Percentiles rank a stretch among this genome's conserved stretches.
Evolutionary conservation across 2,113 vertebrate species (phyloP).

Genomic region (Phalacrocorax carbo): DNA sequence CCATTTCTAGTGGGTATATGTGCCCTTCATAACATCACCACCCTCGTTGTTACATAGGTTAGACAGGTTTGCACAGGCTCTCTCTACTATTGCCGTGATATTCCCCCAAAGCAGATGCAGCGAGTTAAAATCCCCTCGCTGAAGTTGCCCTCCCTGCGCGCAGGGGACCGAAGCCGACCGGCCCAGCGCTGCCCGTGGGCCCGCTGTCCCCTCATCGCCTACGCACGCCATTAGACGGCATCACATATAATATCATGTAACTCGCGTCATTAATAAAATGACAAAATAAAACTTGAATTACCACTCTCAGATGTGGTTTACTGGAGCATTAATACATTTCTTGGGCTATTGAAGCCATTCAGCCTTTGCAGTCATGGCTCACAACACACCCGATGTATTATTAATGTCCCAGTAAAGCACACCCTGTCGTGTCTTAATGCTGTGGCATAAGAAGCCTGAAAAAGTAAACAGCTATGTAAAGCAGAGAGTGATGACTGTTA

Average conservation of each 20-base stretch:
- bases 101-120: not conserved
- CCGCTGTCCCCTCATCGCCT: not conserved
- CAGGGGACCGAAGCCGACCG: not conserved
- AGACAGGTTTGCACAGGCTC: not conserved
- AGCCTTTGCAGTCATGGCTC: conserved; percentile 72
- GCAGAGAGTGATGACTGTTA: conserved; percentile 39
- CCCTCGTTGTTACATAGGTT: not conserved
- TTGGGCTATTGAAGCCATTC: conserved; percentile 66
- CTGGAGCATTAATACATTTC: conserved; percentile 65
- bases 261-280: conserved; percentile 66
- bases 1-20: not conserved
- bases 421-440: conserved; percentile 73
- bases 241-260: conserved; percentile 6
- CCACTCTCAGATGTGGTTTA: conserved; percentile 63
- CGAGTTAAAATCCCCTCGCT: not conserved
- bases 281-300: conserved; percentile 73
- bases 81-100: not conserved
- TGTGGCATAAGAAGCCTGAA: conserved; percentile 44
- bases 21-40: not conserved
- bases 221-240: not conserved
- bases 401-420: conserved; percentile 70
- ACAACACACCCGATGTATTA: conserved; percentile 68
- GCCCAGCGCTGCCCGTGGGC: not conserved
- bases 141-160: not conserved
- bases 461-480: conserved; percentile 69